Base-by-base conservation (phyloP, 2,888 invertebrate species). In the Abscondita cerata region DNA sequence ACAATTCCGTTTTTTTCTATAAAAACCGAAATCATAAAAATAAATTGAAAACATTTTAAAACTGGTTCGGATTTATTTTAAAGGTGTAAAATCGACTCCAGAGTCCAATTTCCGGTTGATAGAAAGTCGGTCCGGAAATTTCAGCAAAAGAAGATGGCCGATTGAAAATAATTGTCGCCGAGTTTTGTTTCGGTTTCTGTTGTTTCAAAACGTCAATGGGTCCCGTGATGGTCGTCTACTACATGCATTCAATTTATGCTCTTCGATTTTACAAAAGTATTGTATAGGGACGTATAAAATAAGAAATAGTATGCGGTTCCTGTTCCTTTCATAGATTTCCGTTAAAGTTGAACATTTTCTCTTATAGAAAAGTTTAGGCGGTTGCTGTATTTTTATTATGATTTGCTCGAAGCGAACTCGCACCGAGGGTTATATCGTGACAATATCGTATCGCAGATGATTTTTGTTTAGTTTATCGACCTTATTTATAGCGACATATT, bases 81-180 rank as follows among this genome's bases (percentile, higher is more conserved):
- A 74, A 75, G 72, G 72, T 73, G 70, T 72, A 73, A 73, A 74
- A 72, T 72, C 70, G 71, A 68, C 76, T 73, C 77, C 50, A 67
- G 76, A 75, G 77, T 68, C 64, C 68, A 71, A 70, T 77, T 76
- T 70, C 65, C 67, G 54, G 59, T 59, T 72, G 76, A 75, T 76
- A 71, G 76, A 67, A 76, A 77, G 76, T 68, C 66, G 72, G 70
- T 69, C 69, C 69, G 68, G 74, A 73, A 70, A 44, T 63, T 66
- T 64, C 67, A 44, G 55, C 63, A 69, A 50, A 72, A 72, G 69
- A 69, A 69, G 71, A 72, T 71, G 69, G 73, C 72, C 78, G 78
- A 79, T 79, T 79, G 78, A 80, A 80, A 80, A 80, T 80, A 79
- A 80, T 79, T 80, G 80, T 79, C 79, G 73, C 75, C 74, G 74